phyloP scores from a whole-genome alignment of 2,888 invertebrate genomes.

The Pasiphila rectangulata region DNA sequence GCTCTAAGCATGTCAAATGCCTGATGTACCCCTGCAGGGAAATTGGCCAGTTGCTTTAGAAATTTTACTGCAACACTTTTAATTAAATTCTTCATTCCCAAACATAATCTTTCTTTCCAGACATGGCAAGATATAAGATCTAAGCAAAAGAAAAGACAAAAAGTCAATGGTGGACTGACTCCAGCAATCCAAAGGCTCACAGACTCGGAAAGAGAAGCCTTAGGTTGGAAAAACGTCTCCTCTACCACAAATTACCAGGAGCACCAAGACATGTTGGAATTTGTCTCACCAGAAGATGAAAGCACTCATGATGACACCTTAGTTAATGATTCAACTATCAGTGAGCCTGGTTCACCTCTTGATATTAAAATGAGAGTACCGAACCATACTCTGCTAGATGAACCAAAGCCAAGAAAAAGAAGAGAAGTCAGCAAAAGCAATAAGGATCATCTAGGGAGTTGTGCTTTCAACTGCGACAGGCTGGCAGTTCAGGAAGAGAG shows the following conservation, averaged over 20 bases:
- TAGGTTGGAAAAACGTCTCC: constrained; percentile 54
- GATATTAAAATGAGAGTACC: constrained; percentile 46
- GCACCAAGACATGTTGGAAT: constrained; percentile 43
- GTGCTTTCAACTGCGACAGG: constrained; percentile 63
- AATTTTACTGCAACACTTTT: too few species aligned
- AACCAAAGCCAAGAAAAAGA: constrained; percentile 35
- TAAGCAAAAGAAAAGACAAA: constrained; percentile 59
- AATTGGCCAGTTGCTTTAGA: too few species aligned
- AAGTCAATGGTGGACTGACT: constrained; percentile 49
- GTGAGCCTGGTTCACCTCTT: constrained; percentile 54
- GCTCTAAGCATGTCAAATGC: too few species aligned
- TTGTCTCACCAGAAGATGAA: constrained; percentile 47
- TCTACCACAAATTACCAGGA: constrained; percentile 48
- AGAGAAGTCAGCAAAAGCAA: constrained; percentile 32
- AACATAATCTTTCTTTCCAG: constrained; percentile 55
- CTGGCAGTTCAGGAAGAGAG: constrained; percentile 60
- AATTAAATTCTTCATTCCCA: too few species aligned
- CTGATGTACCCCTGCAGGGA: too few species aligned
- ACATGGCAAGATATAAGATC: constrained; percentile 71
- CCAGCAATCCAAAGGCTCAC: constrained; percentile 48
- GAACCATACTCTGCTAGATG: too few species aligned
- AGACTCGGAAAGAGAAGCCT: constrained; percentile 54
- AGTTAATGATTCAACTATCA: constrained; percentile 45
- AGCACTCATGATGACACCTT: constrained; percentile 38
- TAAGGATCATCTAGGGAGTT: constrained; percentile 48